Evolutionary conservation across 1,140 invertebrate species (phyloP), one percentile per base, ranked within the genome.

Genomic region (Heliconius nattereri): DNA sequence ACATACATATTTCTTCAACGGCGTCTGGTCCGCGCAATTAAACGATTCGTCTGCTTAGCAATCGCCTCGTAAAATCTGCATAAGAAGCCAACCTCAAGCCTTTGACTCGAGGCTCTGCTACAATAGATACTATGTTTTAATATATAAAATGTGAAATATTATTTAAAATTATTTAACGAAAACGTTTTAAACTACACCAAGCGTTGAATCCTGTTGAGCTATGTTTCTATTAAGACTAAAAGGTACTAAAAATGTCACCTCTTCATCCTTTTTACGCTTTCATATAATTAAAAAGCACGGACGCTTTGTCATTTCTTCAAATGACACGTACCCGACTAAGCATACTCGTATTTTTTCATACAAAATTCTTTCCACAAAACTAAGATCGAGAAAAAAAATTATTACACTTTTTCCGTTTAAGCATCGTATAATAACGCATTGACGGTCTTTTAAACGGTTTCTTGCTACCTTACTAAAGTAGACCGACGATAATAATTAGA

Each of bases 61-160:
- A 86, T 88, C 82, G 79, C 84, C 86, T 88, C 89, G 84, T 91
- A 90, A 89, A 90, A 90, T 91, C 89, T 91, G 88, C 87, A 91
- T 91, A 91, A 90, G 90, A 91, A 90, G 85, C 85, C 83, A 86
- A 83, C 81, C 83, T 86, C 82, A 78, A 80, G 80, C 81, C 84
- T 81, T 85, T 80, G 82, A 76, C 81, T 82, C 76, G 75, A 19
- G 57, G 32, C 35, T 71, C 54, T 78, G 81, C 81, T 79, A 89
- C 84, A 89, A 76, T 89, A 78, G 81, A 29, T 66, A 72, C 29
- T 45, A 45, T 45, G 5, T 32, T 32, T 32, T 7, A 32, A 32
- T 32, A 32, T 32, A 32, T 32, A 32, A 32, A 20, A 13, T 29
- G 40, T 26, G n/a, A 8, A 57, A 23, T 23, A 57, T 57, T 23